Conservation (phyloP, 2,113 vertebrate genomes). For the Xiphophorus maculatus region DNA sequence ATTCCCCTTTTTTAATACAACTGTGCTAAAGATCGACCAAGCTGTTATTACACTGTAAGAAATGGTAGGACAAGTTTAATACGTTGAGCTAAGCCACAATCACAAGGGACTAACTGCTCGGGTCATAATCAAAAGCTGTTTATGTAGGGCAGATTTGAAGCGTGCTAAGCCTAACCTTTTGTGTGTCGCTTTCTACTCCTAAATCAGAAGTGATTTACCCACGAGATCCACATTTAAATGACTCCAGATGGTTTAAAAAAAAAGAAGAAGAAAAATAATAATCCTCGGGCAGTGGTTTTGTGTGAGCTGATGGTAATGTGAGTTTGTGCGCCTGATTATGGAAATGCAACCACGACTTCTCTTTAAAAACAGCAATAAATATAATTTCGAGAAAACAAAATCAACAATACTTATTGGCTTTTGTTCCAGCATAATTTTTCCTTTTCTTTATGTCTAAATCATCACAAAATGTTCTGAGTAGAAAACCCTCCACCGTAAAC, state of each 20-base stretch:
- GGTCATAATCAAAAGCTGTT: conserved; percentile 79
- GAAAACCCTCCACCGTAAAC: conserved; percentile 53
- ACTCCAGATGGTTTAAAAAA: conserved; percentile 62
- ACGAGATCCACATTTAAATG: conserved; percentile 71
- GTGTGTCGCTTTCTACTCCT: conserved; percentile 67
- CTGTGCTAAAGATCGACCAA: conserved; percentile 51
- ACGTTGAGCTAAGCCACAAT: conserved; percentile 77
- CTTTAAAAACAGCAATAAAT: conserved; percentile 71
- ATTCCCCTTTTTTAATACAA: conserved; percentile 56
- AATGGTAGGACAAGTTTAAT: conserved; percentile 73
- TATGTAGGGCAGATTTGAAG: conserved; percentile 75
- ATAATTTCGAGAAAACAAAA: conserved; percentile 48
- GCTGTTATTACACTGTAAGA: conserved; percentile 62
- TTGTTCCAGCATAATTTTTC: conserved; percentile 42
- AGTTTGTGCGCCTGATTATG: conserved; percentile 61
- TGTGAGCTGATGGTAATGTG: conserved; percentile 65
- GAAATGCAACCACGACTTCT: conserved; percentile 65
- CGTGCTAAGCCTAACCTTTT: conserved; percentile 77
- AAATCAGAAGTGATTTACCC: conserved; percentile 73
- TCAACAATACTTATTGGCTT: conserved; percentile 49
- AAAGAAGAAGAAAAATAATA: conserved; percentile 44
- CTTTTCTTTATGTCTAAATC: conserved; percentile 42
- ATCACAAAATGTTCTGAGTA: conserved; percentile 41
- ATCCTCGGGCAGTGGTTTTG: conserved; percentile 70
- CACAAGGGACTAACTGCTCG: conserved; percentile 70